These are phyloP conservation scores for Drosophila tristis DNA, from an alignment of 1,140 invertebrate genomes.

Conservation along the genomic window DNA sequence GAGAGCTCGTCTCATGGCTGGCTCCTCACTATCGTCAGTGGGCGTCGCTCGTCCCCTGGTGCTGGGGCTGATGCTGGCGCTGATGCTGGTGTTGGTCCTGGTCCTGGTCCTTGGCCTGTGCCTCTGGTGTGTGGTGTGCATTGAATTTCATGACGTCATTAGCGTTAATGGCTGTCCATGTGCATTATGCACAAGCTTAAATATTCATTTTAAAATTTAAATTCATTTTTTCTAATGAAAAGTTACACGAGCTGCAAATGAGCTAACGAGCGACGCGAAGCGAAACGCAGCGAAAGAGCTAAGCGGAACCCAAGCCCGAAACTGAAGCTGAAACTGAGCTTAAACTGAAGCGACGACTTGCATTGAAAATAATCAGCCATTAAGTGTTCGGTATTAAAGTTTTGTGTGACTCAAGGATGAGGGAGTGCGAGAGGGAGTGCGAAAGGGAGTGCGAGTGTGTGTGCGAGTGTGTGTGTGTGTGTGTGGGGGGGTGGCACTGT, in stretches of 20 bases:
- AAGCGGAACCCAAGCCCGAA: neutral
- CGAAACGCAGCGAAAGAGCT: neutral
- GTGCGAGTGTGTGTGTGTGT: neutral
- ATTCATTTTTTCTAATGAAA: constrained; percentile 66
- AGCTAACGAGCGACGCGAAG: constrained; percentile 23
- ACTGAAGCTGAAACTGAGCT: neutral
- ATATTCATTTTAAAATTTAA: constrained; percentile 57
- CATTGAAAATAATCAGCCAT: constrained; percentile 72
- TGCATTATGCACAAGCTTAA: constrained; percentile 70
- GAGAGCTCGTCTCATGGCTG: neutral
- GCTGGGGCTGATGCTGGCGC: neutral
- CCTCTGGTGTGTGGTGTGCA: constrained; percentile 36
- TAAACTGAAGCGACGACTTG: constrained; percentile 43
- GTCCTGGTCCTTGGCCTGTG: constrained; percentile 1
- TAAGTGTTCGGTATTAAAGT: constrained; percentile 67
- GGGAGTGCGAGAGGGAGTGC: neutral
- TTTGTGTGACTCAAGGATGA: neutral
- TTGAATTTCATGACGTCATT: constrained; percentile 76
- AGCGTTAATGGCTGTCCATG: constrained; percentile 68
- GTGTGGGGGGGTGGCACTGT: constrained; percentile 5
- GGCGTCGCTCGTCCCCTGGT: neutral
- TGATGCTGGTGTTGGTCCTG: too few species aligned
- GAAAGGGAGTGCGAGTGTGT: neutral
- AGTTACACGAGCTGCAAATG: constrained; percentile 59
- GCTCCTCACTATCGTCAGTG: neutral